Evolutionary conservation across 2,113 vertebrate species (phyloP).

Genomic region (Notarius lentiginosus): DNA sequence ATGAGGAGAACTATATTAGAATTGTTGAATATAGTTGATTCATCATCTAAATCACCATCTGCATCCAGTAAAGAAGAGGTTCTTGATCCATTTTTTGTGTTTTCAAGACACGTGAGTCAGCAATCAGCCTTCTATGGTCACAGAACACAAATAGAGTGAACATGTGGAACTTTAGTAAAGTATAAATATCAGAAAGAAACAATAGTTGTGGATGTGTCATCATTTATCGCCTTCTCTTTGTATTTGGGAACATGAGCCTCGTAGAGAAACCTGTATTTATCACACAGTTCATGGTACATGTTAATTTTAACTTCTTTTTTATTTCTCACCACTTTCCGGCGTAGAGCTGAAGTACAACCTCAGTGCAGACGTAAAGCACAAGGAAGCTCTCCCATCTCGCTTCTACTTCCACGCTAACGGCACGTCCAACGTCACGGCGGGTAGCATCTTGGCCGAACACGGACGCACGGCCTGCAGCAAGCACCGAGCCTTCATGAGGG

Average conservation of each 20-base stretch:
- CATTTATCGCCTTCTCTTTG: not conserved
- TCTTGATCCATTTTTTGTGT: not conserved
- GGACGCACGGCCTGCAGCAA: slow-evolving; percentile 68
- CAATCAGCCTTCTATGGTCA: not conserved
- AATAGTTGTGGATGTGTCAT: not conserved
- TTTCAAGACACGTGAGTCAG: not conserved
- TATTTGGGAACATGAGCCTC: not conserved
- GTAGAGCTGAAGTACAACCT: slow-evolving; percentile 89
- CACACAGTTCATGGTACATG: not conserved
- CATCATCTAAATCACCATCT: not conserved
- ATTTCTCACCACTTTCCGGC: slow-evolving; percentile 37
- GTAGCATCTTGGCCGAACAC: slow-evolving; percentile 69
- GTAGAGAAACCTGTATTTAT: not conserved
- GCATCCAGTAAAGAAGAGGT: not conserved
- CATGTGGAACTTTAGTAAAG: not conserved
- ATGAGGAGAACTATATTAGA: not conserved
- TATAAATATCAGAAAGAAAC: no score
- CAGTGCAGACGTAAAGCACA: slow-evolving; percentile 84
- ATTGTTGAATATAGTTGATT: not conserved
- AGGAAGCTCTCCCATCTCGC: slow-evolving; percentile 78
- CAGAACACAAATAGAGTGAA: not conserved
- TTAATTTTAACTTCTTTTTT: not conserved
- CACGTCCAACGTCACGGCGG: slow-evolving; percentile 77
- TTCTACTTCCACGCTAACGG: slow-evolving; percentile 89
- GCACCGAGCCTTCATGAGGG: slow-evolving; percentile 85